A percentile compares a stretch with the other conserved stretches of the same genome.
Conservation (phyloP, 2,113 vertebrate species). For the Clarias magur region DNA sequence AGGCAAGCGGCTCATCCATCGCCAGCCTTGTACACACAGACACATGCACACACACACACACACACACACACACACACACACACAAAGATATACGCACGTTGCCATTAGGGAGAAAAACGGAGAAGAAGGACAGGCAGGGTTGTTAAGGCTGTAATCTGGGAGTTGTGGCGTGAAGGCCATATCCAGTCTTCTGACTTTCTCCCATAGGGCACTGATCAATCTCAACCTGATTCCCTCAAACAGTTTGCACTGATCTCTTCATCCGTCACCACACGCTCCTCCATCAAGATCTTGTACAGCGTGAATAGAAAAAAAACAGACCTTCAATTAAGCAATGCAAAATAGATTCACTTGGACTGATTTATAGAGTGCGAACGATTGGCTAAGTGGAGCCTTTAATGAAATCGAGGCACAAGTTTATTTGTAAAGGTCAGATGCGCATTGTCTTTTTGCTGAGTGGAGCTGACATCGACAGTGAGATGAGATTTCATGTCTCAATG, state of each 20-base stretch:
- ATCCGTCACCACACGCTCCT: conserved; percentile 88
- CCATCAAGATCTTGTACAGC: conserved; percentile 76
- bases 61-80: conserved; percentile 67
- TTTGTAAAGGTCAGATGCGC: conserved; percentile 80
- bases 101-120: conserved; percentile 39
- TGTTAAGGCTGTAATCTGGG: conserved; percentile 74
- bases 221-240: conserved; percentile 93
- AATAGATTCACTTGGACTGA: conserved; percentile 90
- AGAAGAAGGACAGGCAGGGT: conserved; percentile 62
- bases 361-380: conserved; percentile 98
- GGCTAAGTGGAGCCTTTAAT: conserved; percentile 83
- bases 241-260: conserved; percentile 89
- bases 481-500: conserved; percentile 58
- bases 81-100: conserved; percentile 54
- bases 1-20: conserved; percentile 68
- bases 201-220: conserved; percentile 94
- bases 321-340: conserved; percentile 95
- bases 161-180: conserved; percentile 69
- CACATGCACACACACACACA: conserved; percentile 62
- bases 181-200: conserved; percentile 80
- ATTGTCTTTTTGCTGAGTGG: conserved; percentile 79
- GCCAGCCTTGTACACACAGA: conserved; percentile 68
- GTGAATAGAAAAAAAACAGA: conserved; percentile 68
- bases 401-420: conserved; percentile 85
- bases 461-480: conserved; percentile 56